These are phyloP conservation scores for Yasuhikotakia modesta DNA, from an alignment of 2,797 vertebrate species.

Conservation along the genomic window DNA sequence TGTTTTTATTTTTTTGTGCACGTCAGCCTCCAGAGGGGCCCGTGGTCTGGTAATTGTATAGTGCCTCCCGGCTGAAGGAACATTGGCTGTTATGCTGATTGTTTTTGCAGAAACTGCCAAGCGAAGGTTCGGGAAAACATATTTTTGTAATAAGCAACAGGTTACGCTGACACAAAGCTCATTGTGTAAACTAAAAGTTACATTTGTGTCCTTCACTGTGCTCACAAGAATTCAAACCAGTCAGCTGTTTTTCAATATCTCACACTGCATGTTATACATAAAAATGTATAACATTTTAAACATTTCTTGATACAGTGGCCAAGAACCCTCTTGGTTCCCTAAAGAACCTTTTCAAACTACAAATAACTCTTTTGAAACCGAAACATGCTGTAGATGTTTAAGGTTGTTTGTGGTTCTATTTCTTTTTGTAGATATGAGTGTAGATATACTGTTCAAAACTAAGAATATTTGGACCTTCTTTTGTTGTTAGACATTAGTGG, in stretches of 20 bases:
- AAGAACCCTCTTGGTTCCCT: too few species aligned
- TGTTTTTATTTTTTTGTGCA: neutral
- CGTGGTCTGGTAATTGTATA: conserved; percentile 34
- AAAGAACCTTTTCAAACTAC: too few species aligned
- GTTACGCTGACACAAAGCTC: neutral
- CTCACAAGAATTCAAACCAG: neutral
- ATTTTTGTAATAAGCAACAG: conserved; percentile 37
- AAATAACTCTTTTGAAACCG: too few species aligned
- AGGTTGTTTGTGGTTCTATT: too few species aligned
- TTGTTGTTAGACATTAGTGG: too few species aligned
- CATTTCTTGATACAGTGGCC: neutral
- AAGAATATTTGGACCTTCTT: too few species aligned
- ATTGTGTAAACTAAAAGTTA: neutral
- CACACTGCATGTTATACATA: neutral
- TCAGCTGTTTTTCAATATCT: neutral
- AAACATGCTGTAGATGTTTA: too few species aligned
- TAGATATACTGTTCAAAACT: too few species aligned
- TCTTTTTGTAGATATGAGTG: too few species aligned
- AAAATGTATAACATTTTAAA: neutral
- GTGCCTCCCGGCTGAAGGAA: conserved; percentile 29
- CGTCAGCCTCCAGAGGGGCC: neutral
- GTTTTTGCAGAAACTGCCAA: conserved; percentile 42
- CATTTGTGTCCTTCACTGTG: neutral
- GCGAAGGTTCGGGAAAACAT: conserved; percentile 36
- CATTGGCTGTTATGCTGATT: conserved; percentile 33